Conservation (phyloP, 2,888 invertebrate genomes). For the Spilosoma lubricipeda region DNA sequence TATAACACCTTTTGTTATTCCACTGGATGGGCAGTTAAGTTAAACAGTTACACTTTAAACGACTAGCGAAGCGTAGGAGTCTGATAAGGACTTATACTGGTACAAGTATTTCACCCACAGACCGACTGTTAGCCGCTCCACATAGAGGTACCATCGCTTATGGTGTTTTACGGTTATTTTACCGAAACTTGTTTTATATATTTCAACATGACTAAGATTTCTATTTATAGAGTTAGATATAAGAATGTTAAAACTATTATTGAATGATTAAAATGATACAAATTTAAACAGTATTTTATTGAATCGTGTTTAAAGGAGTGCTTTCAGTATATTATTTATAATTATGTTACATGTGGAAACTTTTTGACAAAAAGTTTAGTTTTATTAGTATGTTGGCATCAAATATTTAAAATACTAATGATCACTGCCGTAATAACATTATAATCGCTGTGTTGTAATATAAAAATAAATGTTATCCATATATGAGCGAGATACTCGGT, state of each 20-base stretch:
- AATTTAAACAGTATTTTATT: neutral
- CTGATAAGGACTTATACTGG: conserved; percentile 47
- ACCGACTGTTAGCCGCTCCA: conserved; percentile 46
- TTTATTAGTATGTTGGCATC: no score
- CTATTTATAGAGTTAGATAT: neutral
- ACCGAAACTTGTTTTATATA: conserved; percentile 37
- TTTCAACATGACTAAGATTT: conserved; percentile 25
- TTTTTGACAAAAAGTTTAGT: no score
- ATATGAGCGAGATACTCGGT: neutral
- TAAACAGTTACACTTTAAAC: conserved; percentile 11
- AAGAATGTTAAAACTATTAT: neutral
- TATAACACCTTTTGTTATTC: neutral
- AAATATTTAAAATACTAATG: no score
- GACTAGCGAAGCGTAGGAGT: conserved; percentile 48
- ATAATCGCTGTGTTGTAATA: no score
- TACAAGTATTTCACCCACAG: conserved; percentile 29
- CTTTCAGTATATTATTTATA: neutral
- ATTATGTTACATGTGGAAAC: neutral
- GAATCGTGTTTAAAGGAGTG: conserved; percentile 9
- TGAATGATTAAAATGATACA: neutral
- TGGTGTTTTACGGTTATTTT: conserved; percentile 23
- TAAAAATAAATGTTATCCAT: no score
- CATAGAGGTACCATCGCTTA: conserved; percentile 18
- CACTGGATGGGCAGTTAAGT: neutral
- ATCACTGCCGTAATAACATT: no score